Evolutionary conservation across 2,113 vertebrate genomes (phyloP), one percentile per base, ranked within the genome.

Genomic region (Bathybates hornii): DNA sequence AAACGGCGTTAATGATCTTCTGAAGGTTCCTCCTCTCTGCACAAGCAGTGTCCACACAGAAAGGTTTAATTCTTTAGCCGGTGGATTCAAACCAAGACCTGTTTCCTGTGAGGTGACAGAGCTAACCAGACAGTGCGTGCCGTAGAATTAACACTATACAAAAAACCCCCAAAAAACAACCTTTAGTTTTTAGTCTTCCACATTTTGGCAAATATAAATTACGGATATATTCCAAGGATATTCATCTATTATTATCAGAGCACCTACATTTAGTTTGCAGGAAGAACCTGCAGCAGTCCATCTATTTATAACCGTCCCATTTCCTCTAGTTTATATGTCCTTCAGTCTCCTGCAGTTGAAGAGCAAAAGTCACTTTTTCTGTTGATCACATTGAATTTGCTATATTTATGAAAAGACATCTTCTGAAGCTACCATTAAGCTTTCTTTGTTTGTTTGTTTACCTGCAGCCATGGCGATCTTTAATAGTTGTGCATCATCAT

Each of bases 101-200:
- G 61, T 38, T 66, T 66, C 17, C 34, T n/a, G 61, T 66, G 61
- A 66, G 10, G 61, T 66, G 61, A 66, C 61, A 9, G 63, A 14
- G 36, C 63, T 14, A 41, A 68, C 63, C 19, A 68, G 19, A 38
- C 36, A 68, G 11, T 3, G 10, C 1, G 3, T 68, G 4, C 11
- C 0, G 1, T 19, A 21, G 63, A 38, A 68, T 41, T 21, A 68
- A 68, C 34, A 68, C 36, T 38, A 7, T n/a, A 38, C 32, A 32
- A 32, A 9, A 0, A 0, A 0, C 0, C 9, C 10, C 12, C 2
- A 29, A 59, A 57, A 9, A 32, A 16, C 14, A 36, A 36, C 32
- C 1, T 66, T 7, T 38, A 21, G 4, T 21, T 38, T 41, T 41
- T 41, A 68, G 63, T 68, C 19, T 68, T 68, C 63, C 10, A 21